Evolutionary conservation across 2,888 invertebrate species (phyloP), one percentile per base, ranked within the genome.

Genomic region (Nomada fabriciana): DNA sequence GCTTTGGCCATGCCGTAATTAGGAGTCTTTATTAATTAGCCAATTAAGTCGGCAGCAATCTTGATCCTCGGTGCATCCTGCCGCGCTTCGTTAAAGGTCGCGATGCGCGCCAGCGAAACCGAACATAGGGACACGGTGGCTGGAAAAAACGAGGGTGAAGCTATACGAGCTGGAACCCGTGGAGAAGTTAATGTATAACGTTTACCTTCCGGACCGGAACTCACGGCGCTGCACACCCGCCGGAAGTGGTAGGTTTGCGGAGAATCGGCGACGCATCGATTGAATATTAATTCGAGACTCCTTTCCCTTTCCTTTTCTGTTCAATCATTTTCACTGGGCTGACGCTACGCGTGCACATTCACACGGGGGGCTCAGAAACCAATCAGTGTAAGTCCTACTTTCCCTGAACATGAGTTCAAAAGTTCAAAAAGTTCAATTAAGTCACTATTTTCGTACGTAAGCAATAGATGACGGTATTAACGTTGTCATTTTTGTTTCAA

Each of bases 21-120:
- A 91, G 89, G 88, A 85, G 80, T 86, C 89, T 89, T 91, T 93
- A 92, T 92, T 92, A 93, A 93, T 93, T 92, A 92, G 91, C 91
- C 89, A 92, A 92, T 93, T 93, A 92, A 90, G 85, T 85, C 86
- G 82, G 85, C 71, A 86, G 85, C 87, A 87, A 92, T 92, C 92
- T 91, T 90, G 90, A 92, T 92, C 83, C 87, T 80, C 81, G 84
- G 74, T 84, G 87, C 89, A 91, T 90, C 91, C 91, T 91, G 91
- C 85, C 87, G 88, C 89, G 89, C 90, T 91, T 91, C 89, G 91
- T 91, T 91, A 91, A 91, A 91, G 90, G 89, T 89, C 90, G 89
- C 86, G 90, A 90, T 90, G 91, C 89, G 91, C 85, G 86, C 84
- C 80, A 84, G 83, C 79, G 86, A 84, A 80, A 80, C 80, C 73